Percentiles rank a stretch among this genome's conserved stretches.
phyloP scores from a whole-genome alignment of 2,797 vertebrate species.

The Trachops cirrhosus region DNA sequence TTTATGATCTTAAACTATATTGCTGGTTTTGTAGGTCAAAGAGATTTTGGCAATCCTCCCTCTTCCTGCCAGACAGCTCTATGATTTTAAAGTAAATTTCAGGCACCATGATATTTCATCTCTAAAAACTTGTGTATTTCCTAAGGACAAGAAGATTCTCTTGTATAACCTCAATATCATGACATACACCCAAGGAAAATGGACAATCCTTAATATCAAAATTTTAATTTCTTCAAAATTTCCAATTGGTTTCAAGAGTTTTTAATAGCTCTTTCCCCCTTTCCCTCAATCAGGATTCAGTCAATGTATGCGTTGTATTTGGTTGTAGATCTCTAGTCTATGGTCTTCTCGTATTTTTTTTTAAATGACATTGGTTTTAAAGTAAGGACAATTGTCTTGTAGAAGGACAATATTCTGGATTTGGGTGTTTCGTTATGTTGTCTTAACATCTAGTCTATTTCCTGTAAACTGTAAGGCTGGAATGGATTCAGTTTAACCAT shows the following conservation, averaged over 20 bases:
- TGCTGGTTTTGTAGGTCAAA: constrained; percentile 12
- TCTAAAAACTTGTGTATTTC: neutral
- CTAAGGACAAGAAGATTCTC: neutral
- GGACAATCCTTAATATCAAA: neutral
- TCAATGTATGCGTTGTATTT: neutral
- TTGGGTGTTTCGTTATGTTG: constrained; percentile 1
- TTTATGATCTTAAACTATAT: neutral
- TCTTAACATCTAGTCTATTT: neutral
- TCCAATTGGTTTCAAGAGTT: neutral
- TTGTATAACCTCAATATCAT: neutral
- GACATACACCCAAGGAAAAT: constrained; percentile 2
- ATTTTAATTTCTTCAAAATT: neutral
- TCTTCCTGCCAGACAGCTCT: neutral
- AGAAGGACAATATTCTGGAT: neutral
- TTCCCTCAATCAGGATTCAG: neutral
- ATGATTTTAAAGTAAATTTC: constrained; percentile 24
- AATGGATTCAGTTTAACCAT: neutral
- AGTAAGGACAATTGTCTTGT: neutral
- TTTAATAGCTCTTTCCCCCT: neutral
- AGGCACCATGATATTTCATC: neutral
- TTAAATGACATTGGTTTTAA: neutral
- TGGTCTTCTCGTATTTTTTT: neutral
- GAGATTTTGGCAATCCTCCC: neutral
- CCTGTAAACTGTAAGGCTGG: neutral
- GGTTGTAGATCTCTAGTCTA: neutral